Evolutionary conservation across 2,797 vertebrate species (phyloP).

Genomic region (Leptodactylus fallax): DNA sequence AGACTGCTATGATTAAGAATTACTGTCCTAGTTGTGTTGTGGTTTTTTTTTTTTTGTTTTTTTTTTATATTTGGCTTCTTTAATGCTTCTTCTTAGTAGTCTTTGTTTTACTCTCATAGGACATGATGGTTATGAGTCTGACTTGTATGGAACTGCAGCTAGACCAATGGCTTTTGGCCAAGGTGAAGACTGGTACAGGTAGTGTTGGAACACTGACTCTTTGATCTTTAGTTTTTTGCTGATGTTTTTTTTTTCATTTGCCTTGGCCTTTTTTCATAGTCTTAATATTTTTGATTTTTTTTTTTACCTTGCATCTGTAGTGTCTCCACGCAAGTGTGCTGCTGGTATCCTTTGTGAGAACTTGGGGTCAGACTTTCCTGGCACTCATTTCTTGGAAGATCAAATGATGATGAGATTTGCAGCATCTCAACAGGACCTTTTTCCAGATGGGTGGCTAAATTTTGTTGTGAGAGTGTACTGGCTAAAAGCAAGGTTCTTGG

Average conservation of each 20-base stretch:
- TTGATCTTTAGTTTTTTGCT: not conserved
- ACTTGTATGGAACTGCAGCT: conserved; percentile 95
- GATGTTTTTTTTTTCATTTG: not conserved
- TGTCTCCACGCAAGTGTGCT: conserved; percentile 80
- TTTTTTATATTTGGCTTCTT: not conserved
- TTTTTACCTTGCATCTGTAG: conserved; percentile 69
- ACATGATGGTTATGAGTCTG: conserved; percentile 94
- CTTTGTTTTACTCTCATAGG: conserved; percentile 72
- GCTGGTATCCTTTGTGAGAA: conserved; percentile 73
- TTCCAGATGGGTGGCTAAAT: conserved; percentile 88
- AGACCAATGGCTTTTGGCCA: conserved; percentile 91
- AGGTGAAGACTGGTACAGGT: conserved; percentile 87
- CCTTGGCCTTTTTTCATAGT: too few relatives aligned
- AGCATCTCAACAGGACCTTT: conserved; percentile 91
- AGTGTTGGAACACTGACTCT: conserved; percentile 18
- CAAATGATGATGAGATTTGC: conserved; percentile 88
- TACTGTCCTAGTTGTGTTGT: not conserved
- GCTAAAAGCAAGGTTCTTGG: conserved; percentile 92
- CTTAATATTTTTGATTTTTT: not conserved
- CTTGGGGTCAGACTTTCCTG: conserved; percentile 85
- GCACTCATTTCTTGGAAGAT: conserved; percentile 88
- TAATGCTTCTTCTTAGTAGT: not conserved
- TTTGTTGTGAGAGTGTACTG: conserved; percentile 92
- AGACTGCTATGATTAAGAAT: too few relatives aligned
- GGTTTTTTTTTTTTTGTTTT: not conserved